Base-by-base conservation (phyloP, 2,113 vertebrate species). In the Cephalopterus ornatus region DNA sequence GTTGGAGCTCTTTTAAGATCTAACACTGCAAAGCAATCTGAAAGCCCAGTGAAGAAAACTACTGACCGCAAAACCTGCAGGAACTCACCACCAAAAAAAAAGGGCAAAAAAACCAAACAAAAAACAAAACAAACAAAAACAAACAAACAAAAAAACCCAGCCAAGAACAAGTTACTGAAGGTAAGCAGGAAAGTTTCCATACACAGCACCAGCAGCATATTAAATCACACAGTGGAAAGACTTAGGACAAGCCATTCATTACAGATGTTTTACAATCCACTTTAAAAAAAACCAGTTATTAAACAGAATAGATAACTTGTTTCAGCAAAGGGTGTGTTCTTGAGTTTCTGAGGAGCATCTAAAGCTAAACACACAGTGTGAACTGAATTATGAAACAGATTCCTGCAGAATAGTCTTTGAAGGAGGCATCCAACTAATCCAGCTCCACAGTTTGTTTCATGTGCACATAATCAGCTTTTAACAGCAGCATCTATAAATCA, bases 401-500 rank as follows among this genome's bases (percentile, higher is more conserved):
- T 85, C 70, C 49, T 85, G 74, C 37, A 91, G 49, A 92, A 93
- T 17, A 86, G 81, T 67, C 84, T 90, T 22, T 15, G 83, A 92
- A 90, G 62, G 22, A 88, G 39, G 88, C 32, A 71, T 90, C 71
- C 56, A 96, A 95, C 63, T 96, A 94, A 96, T 82, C 74, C 49
- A 79, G 63, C 73, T 94, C 55, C 67, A 90, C 77, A 74, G 56
- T 91, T 88, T 94, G 62, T 82, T 92, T 86, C 42, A 4, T 66
- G 93, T 41, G 52, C 56, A 92, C 39, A 97, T 66, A 89, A 92
- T 92, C 89, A 94, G 83, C 59, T 96, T 91, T 85, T 92, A 96
- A 97, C 50, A 96, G 95, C 71, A 93, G 79, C 70, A 85, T 61
- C 37, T 88, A 91, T 94, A 94, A 97, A 95, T 95, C 82, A 97